Percentiles rank a stretch among this genome's conserved stretches.
These are phyloP conservation scores for Corvus moneduloides DNA, from an alignment of 2,113 vertebrate species.

Conservation along the genomic window DNA sequence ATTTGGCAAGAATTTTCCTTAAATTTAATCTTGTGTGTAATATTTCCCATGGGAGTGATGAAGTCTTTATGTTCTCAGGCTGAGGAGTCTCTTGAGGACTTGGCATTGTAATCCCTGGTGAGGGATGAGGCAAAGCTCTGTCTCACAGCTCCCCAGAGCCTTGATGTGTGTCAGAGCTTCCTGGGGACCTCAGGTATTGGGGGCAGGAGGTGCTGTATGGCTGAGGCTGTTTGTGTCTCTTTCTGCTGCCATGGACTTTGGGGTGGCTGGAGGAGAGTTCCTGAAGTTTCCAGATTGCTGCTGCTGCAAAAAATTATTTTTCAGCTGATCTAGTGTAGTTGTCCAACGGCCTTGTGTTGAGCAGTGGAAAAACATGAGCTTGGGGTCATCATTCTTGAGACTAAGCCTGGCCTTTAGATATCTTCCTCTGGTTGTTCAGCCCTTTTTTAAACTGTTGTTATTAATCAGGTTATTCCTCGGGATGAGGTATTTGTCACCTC, in stretches of 20 bases:
- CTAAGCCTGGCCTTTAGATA: not conserved
- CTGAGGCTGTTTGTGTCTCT: not conserved
- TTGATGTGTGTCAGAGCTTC: not conserved
- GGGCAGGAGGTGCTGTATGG: not conserved
- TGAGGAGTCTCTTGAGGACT: not conserved
- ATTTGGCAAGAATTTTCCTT: not conserved
- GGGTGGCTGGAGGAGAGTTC: not conserved
- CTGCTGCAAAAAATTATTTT: not conserved
- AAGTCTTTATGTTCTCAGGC: not conserved
- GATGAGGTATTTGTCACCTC: not conserved
- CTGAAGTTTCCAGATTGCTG: not conserved
- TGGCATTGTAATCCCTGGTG: not conserved
- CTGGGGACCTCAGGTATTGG: rapidly evolving
- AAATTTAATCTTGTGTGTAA: not conserved
- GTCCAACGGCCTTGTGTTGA: rapidly evolving
- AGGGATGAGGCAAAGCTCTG: not conserved
- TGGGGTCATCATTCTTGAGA: not conserved
- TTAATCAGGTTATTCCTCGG: not conserved
- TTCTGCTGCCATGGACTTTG: not conserved
- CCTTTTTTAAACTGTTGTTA: not conserved
- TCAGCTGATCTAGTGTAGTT: not conserved
- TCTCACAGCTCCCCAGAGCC: not conserved
- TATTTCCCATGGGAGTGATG: not conserved
- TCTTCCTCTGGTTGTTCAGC: not conserved
- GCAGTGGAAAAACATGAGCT: not conserved